These are phyloP conservation scores for Rhabdomys dilectus DNA, from an alignment of 2,113 vertebrate species.

Conservation along the genomic window DNA sequence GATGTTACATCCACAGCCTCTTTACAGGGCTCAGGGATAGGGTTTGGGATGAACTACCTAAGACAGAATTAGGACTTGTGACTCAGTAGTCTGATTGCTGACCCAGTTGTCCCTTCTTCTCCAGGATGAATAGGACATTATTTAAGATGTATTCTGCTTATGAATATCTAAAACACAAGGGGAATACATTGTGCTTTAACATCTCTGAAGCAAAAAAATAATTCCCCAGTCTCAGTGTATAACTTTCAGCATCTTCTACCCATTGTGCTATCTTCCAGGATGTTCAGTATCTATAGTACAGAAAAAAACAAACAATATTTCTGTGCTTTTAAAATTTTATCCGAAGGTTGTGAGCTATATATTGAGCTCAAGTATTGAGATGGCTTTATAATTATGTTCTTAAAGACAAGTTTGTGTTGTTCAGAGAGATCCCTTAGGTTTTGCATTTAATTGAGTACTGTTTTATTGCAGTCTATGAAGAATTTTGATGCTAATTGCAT, in stretches of 20 bases:
- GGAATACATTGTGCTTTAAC: neutral
- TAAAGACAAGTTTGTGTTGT: neutral
- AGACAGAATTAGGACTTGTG: no score
- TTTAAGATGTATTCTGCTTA: no score
- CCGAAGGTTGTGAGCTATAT: neutral
- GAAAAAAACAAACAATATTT: no score
- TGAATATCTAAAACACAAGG: no score
- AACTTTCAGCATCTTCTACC: no score
- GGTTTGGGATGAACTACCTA: no score
- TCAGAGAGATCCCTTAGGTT: neutral
- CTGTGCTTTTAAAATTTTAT: neutral
- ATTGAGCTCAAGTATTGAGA: neutral
- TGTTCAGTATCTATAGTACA: neutral
- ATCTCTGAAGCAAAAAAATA: neutral
- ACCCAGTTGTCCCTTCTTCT: no score
- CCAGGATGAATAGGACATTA: no score
- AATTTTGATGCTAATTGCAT: neutral
- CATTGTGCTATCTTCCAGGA: rapidly evolving
- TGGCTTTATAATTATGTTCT: neutral
- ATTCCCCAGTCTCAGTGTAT: neutral
- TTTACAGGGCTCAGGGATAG: no score
- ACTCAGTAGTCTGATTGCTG: no score
- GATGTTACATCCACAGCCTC: no score
- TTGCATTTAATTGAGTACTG: neutral
- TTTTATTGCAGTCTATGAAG: neutral